phyloP scores from a whole-genome alignment of 2,797 vertebrate genomes.

The Pangasius krempfi region DNA sequence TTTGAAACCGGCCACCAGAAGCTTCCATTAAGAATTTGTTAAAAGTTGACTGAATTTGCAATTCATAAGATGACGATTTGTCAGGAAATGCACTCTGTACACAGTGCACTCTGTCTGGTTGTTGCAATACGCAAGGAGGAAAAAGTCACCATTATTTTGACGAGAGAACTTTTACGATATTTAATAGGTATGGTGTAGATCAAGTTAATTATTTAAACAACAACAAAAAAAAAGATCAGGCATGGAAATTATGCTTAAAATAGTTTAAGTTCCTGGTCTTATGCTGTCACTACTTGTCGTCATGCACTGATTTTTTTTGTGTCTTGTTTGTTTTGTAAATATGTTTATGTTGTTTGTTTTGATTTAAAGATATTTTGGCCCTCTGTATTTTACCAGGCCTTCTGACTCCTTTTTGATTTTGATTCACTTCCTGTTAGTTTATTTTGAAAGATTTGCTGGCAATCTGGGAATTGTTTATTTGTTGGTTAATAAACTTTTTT shows the following conservation, averaged over 20 bases:
- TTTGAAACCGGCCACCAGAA: not conserved
- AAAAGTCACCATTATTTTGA: constrained; percentile 52
- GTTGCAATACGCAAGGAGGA: constrained; percentile 65
- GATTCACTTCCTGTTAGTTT: constrained; percentile 69
- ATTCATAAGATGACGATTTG: not conserved
- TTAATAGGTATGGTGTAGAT: constrained; percentile 41
- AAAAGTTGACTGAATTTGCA: not conserved
- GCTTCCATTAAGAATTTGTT: not conserved
- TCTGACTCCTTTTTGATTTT: constrained; percentile 73
- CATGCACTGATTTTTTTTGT: constrained; percentile 74
- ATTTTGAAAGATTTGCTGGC: constrained; percentile 79
- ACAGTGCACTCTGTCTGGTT: constrained; percentile 52
- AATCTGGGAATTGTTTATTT: constrained; percentile 83
- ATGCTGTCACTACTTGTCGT: constrained; percentile 71
- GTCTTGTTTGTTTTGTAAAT: constrained; percentile 79
- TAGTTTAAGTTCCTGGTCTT: constrained; percentile 67
- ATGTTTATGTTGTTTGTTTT: constrained; percentile 72
- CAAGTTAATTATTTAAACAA: constrained; percentile 34
- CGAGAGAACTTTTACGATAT: constrained; percentile 49
- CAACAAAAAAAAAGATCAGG: constrained; percentile 68
- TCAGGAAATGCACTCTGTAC: not conserved
- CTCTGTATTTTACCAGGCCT: constrained; percentile 67
- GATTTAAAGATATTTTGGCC: constrained; percentile 41
- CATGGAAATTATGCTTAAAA: constrained; percentile 67
- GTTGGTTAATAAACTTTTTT: constrained; percentile 79